These are phyloP conservation scores for Anneissia japonica DNA, from an alignment of 35 echinoderm and acorn worm genomes.

Conservation along the genomic window DNA sequence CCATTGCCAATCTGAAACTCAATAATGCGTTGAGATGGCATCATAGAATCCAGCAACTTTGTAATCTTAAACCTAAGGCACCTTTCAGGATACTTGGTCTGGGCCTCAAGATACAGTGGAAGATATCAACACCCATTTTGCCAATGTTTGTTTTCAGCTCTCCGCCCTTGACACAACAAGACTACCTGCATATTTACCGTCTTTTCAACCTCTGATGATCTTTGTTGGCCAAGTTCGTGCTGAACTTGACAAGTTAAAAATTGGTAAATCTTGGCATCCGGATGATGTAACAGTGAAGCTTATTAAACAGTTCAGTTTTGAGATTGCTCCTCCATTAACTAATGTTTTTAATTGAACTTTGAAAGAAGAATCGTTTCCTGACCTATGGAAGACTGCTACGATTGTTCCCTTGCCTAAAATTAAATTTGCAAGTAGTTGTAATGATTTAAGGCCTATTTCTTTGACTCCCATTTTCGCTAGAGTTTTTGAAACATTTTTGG, in stretches of 20 bases:
- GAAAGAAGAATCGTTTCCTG: slow-evolving; percentile 1
- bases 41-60: not conserved
- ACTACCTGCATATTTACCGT: slow-evolving; percentile 14
- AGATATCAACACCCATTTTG: not conserved
- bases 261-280: slow-evolving; percentile 17
- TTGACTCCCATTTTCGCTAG: slow-evolving; percentile 7
- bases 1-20: not conserved
- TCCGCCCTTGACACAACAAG: not conserved
- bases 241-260: not conserved
- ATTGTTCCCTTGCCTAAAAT: slow-evolving; percentile 9
- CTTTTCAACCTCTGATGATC: slow-evolving; percentile 15
- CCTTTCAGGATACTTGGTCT: not conserved
- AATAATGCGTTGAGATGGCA: not conserved
- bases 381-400: slow-evolving; percentile 19
- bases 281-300: slow-evolving; percentile 2
- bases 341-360: not conserved
- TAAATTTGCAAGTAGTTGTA: not conserved
- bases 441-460: slow-evolving; percentile 6
- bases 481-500: slow-evolving; percentile 14
- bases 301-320: slow-evolving; percentile 15
- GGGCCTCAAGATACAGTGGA: not conserved
- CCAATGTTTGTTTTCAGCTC: not conserved
- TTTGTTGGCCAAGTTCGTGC: slow-evolving; percentile 4
- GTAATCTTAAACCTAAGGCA: not conserved
- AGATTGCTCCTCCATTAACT: slow-evolving; percentile 10